Evolutionary conservation across 2,888 invertebrate genomes (phyloP).

Genomic region (Trichacis sp.): DNA sequence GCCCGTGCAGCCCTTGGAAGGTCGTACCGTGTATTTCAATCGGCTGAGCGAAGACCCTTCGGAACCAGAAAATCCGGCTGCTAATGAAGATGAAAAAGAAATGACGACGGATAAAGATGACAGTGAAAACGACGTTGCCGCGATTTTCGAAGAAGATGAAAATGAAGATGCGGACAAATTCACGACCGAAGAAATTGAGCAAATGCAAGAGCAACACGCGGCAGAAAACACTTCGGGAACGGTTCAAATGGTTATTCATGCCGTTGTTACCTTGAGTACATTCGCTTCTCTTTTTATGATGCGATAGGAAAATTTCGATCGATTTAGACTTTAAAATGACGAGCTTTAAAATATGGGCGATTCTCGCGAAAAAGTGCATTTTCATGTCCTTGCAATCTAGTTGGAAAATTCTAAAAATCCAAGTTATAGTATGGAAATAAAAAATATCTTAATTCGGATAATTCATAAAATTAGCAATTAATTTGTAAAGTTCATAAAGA

Average conservation of each 20-base stretch:
- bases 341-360: no score
- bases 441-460: no score
- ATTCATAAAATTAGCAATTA: no score
- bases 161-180: slow-evolving; percentile 26
- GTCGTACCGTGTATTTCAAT: slow-evolving; percentile 69
- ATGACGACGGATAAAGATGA: background rate
- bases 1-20: slow-evolving; percentile 83
- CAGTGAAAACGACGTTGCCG: slow-evolving; percentile 23
- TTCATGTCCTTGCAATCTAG: no score
- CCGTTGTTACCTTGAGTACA: slow-evolving; percentile 31
- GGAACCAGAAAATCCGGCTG: no score
- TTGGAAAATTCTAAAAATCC: no score
- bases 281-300: slow-evolving; percentile 30
- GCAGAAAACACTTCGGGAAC: slow-evolving; percentile 33
- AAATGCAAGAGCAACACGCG: slow-evolving; percentile 13
- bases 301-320: no score
- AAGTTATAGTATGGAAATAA: no score
- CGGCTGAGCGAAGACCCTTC: background rate
- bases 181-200: slow-evolving; percentile 22
- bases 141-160: slow-evolving; percentile 26
- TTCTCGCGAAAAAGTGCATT: no score
- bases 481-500: no score
- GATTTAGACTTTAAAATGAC: no score
- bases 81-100: background rate
- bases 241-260: slow-evolving; percentile 30